Conservation (phyloP, 2,888 invertebrate genomes). For the Linnaemya tessellans region DNA sequence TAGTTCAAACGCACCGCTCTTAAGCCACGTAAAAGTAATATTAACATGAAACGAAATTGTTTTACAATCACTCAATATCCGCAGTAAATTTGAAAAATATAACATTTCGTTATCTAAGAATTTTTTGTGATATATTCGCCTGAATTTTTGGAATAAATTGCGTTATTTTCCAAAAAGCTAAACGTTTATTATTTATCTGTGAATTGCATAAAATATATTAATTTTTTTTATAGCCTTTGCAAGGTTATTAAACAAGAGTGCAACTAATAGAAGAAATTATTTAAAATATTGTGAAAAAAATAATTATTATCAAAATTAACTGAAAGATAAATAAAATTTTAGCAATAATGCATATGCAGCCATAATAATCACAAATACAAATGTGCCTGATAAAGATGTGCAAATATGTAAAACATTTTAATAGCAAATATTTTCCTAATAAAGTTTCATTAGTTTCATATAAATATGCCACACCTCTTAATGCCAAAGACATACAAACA, state of each 20-base stretch:
- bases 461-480: conserved; percentile 42
- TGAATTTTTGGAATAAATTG: not conserved
- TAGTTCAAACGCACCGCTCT: not conserved
- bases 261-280: not conserved
- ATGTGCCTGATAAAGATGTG: conserved; percentile 18
- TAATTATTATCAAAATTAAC: not conserved
- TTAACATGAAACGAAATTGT: not conserved
- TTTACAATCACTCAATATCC: not conserved
- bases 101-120: not conserved
- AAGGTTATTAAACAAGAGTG: not conserved
- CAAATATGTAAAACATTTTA: conserved; percentile 28
- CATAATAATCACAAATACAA: conserved; percentile 4
- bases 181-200: not conserved
- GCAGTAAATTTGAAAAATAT: not conserved
- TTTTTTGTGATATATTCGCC: not conserved
- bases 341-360: conserved; percentile 35
- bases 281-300: not conserved
- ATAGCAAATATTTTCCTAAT: conserved; percentile 15
- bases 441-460: conserved; percentile 23
- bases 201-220: not conserved
- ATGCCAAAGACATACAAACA: not conserved
- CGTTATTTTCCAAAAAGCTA: not conserved
- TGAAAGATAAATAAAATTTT: not conserved
- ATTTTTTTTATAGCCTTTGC: not conserved
- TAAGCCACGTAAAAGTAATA: not conserved